A percentile compares a stretch with the other conserved stretches of the same genome.
These are phyloP conservation scores for Nebria brevicollis DNA, from an alignment of 2,888 invertebrate genomes.

Conservation along the genomic window DNA sequence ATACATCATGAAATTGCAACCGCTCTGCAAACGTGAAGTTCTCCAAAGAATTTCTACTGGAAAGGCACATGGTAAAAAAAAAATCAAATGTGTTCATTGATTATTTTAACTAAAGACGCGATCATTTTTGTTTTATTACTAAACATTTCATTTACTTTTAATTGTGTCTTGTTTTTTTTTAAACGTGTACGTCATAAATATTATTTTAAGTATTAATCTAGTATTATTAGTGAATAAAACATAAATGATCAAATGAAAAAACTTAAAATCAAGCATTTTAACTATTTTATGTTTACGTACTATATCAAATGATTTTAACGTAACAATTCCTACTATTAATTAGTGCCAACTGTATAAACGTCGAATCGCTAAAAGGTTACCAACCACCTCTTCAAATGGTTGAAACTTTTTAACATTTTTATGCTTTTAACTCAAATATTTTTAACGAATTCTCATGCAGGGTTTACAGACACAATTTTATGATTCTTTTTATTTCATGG, in stretches of 20 bases:
- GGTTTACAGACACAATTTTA: no score
- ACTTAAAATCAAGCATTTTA: background rate
- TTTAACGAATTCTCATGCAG: background rate
- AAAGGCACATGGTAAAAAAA: slow-evolving; percentile 36
- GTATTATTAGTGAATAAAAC: slow-evolving; percentile 11
- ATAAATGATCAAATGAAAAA: slow-evolving; percentile 22
- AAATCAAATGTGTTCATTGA: slow-evolving; percentile 36
- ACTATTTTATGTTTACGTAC: slow-evolving; percentile 3
- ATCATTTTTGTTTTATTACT: slow-evolving; percentile 30
- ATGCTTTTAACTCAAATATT: background rate
- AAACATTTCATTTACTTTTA: background rate
- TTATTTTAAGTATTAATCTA: slow-evolving; percentile 5
- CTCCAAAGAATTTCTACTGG: slow-evolving; percentile 3
- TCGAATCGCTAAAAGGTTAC: background rate
- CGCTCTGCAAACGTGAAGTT: slow-evolving; percentile 78
- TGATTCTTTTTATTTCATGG: no score
- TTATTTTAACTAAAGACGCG: slow-evolving; percentile 8
- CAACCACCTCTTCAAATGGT: background rate
- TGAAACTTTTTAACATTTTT: background rate
- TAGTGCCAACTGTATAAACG: slow-evolving; percentile 36
- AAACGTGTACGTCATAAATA: background rate
- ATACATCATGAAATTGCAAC: slow-evolving; percentile 86
- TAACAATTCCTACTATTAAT: slow-evolving; percentile 23
- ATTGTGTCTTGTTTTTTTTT: background rate
- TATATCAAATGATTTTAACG: background rate